Evolutionary conservation across 2,797 vertebrate genomes (phyloP).

Genomic region (Enteromius trimaculatus): DNA sequence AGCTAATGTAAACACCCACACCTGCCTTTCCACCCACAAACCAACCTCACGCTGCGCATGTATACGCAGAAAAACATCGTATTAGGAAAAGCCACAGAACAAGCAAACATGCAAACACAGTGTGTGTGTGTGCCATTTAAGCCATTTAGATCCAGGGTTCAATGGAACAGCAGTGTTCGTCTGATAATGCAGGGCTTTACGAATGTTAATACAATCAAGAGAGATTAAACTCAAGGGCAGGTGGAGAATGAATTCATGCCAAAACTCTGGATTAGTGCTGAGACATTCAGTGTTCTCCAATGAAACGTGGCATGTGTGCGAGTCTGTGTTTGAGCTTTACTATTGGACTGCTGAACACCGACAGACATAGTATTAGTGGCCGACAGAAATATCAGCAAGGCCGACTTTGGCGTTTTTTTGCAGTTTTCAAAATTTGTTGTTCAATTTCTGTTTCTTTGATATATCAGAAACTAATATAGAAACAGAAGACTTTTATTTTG

Average conservation of each 20-base stretch:
- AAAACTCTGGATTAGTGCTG: conserved; percentile 14
- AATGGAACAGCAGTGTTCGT: neutral
- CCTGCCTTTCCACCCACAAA: conserved; percentile 9
- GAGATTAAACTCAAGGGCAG: conserved; percentile 40
- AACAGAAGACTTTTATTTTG: too few relatives aligned
- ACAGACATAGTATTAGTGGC: neutral
- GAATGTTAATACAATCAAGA: conserved; percentile 25
- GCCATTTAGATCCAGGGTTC: conserved; percentile 1
- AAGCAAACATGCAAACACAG: neutral
- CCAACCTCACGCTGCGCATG: neutral
- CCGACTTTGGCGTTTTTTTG: neutral
- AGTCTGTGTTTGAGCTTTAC: neutral
- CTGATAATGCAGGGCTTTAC: conserved; percentile 9
- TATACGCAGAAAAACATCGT: neutral
- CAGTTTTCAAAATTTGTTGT: neutral
- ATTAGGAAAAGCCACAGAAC: neutral
- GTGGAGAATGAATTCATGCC: conserved; percentile 22
- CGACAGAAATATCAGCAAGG: neutral
- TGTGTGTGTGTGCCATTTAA: neutral
- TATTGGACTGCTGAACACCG: neutral
- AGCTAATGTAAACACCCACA: conserved; percentile 27
- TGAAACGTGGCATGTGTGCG: neutral
- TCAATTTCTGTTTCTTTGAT: too few relatives aligned
- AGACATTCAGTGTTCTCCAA: conserved; percentile 4
- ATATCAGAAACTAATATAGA: too few relatives aligned